Base-by-base conservation (phyloP, 2,797 vertebrate genomes). In the Scolopax bukidnonensis region DNA sequence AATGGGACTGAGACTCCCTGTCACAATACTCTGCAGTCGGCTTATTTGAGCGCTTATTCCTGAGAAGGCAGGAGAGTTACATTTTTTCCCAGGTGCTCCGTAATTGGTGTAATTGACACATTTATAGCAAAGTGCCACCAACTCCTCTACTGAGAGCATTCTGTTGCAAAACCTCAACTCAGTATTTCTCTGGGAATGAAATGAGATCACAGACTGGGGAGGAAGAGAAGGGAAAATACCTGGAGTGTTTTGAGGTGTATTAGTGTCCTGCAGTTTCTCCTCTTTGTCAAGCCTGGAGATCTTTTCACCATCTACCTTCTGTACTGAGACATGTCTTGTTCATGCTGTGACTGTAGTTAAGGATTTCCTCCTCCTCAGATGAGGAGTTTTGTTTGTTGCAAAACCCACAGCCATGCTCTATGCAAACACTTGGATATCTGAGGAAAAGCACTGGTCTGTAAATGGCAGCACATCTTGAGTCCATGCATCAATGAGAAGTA, bases 401-500 rank as follows among this genome's bases (percentile, higher is more conserved):
- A 56, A 79, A 50, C 1, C 54, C 25, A 30, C 11, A 6, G 4
- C 19, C 16, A 1, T 4, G 12, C 30, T 40, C 2, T 7, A 9
- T 9, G 24, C 38, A 51, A 33, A 38, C 40, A 40, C 30, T 17
- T 11, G 36, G 63, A 2, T 16, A 16, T 16, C 40, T 8, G 43
- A 59, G 18, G 64, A 21, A 17, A 6, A 28, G 28, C 5, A 17
- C 47, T 6, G n/a, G 11, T 4, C 53, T 24, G 20, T 40, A 13
- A n/a, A 16, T 1, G 15, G 53, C 11, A 30, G 54, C 11, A 1
- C 3, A 3, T 20, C 32, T 32, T 3, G 30, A 53, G 65, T 8
- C 45, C 41, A 45, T 2, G 1, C 6, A 3, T 7, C 5, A 2
- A 2, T 12, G 4, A 28, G 28, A 33, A 57, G 36, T 48, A 45